phyloP scores from a whole-genome alignment of 2,888 invertebrate species.

The Mystacides longicornis region DNA sequence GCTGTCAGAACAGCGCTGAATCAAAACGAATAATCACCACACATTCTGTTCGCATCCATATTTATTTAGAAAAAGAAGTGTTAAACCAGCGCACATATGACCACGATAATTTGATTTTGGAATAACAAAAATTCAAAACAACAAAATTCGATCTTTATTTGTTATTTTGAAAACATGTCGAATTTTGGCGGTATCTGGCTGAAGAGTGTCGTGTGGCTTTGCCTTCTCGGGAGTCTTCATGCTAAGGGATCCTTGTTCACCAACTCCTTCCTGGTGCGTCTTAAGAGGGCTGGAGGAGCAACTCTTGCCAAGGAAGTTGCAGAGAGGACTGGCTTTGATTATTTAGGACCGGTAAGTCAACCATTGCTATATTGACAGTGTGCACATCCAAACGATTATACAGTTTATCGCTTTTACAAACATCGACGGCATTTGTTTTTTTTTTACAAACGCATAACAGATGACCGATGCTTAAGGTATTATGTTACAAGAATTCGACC shows the following conservation, averaged over 20 bases:
- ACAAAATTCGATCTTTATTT: not conserved
- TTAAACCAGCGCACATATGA: not conserved
- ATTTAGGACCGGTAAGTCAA: conserved; percentile 91
- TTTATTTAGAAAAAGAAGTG: not conserved
- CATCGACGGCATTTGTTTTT: too few relatives aligned
- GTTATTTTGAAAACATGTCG: not conserved
- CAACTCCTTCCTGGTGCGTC: conserved; percentile 89
- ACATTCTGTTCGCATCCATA: not conserved
- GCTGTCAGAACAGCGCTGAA: not conserved
- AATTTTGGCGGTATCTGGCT: conserved; percentile 14
- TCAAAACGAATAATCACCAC: not conserved
- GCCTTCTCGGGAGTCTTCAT: conserved; percentile 14
- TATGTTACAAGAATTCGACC: too few relatives aligned
- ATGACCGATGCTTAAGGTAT: too few relatives aligned
- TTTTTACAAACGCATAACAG: too few relatives aligned
- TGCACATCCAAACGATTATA: too few relatives aligned
- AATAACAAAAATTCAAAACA: not conserved
- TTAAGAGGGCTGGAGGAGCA: conserved; percentile 70
- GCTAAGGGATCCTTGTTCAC: conserved; percentile 62
- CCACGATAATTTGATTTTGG: not conserved
- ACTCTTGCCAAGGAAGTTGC: conserved; percentile 77
- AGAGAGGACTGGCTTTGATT: conserved; percentile 84
- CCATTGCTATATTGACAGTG: too few relatives aligned
- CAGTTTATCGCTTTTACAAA: too few relatives aligned
- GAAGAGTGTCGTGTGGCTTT: conserved; percentile 17